Evolutionary conservation across 2,888 invertebrate species (phyloP).

Genomic region (Selenia dentaria): DNA sequence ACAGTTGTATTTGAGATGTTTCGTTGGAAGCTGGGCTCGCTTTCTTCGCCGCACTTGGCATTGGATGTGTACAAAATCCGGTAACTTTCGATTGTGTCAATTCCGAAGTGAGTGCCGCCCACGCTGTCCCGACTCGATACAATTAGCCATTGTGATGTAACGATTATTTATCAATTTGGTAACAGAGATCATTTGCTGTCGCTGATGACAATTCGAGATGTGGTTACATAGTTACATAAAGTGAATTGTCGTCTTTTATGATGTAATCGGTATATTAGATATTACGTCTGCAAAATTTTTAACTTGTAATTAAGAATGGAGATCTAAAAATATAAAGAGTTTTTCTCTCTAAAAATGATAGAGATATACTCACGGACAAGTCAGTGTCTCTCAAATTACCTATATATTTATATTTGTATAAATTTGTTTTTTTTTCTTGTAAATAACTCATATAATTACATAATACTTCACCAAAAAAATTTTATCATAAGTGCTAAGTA

Average conservation of each 20-base stretch:
- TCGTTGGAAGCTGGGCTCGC: slow-evolving; percentile 72
- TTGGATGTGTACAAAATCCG: slow-evolving; percentile 78
- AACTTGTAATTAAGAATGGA: no score
- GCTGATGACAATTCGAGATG: slow-evolving; percentile 31
- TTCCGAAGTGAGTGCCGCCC: slow-evolving; percentile 47
- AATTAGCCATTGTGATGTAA: slow-evolving; percentile 70
- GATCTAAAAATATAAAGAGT: no score
- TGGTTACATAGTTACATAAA: slow-evolving; percentile 20
- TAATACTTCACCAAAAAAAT: no score
- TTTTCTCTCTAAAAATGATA: no score
- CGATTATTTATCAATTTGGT: slow-evolving; percentile 58
- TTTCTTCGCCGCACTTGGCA: slow-evolving; percentile 83
- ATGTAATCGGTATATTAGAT: slow-evolving; percentile 4
- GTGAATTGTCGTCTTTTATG: slow-evolving; percentile 11
- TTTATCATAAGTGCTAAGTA: no score
- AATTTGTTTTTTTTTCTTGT: no score
- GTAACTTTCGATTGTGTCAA: slow-evolving; percentile 77
- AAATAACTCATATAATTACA: no score
- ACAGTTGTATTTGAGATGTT: slow-evolving; percentile 61
- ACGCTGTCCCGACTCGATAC: slow-evolving; percentile 50
- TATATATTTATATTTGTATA: no score
- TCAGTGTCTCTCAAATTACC: no score
- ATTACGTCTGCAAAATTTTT: background rate
- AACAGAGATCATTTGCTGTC: slow-evolving; percentile 45
- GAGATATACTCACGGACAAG: background rate